Percentiles rank a stretch among this genome's conserved stretches.
Evolutionary conservation across 2,888 invertebrate species (phyloP).

Genomic region (Apamea monoglypha): DNA sequence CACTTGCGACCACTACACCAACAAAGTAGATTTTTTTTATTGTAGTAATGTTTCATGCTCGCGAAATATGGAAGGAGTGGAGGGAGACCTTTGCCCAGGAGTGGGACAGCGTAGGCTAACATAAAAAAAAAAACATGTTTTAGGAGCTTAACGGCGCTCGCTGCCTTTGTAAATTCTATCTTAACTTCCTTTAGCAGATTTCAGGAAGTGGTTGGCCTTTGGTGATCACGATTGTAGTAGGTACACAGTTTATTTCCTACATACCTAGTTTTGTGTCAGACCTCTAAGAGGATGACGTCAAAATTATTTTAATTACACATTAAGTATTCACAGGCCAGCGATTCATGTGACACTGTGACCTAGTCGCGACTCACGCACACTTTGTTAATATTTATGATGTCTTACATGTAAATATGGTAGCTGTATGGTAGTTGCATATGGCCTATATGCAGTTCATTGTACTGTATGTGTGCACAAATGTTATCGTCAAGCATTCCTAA

Average conservation of each 20-base stretch:
- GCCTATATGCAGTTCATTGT: conserved; percentile 24
- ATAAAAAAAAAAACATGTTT: not conserved
- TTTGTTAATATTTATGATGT: conserved; percentile 46
- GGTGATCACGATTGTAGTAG: not conserved
- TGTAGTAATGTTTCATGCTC: no score
- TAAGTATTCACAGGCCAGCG: conserved; percentile 27
- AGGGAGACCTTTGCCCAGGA: no score
- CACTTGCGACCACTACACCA: no score
- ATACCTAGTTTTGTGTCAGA: not conserved
- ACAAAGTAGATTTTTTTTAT: no score
- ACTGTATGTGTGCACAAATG: conserved; percentile 21
- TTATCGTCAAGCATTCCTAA: conserved; percentile 7
- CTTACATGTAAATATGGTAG: conserved; percentile 12
- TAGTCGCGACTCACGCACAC: conserved; percentile 37
- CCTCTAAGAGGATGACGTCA: not conserved
- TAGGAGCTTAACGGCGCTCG: no score
- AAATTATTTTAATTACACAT: conserved; percentile 35
- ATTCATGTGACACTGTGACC: conserved; percentile 38
- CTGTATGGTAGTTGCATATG: not conserved
- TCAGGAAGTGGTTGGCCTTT: not conserved
- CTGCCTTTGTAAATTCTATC: not conserved
- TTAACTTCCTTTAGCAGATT: not conserved
- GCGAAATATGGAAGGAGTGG: no score
- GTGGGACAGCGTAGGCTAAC: no score
- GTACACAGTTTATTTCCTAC: not conserved